Percentiles rank a stretch among this genome's conserved stretches.
These are phyloP conservation scores for Dicyrtoma fusca DNA, from an alignment of 2,888 invertebrate genomes.

Conservation along the genomic window DNA sequence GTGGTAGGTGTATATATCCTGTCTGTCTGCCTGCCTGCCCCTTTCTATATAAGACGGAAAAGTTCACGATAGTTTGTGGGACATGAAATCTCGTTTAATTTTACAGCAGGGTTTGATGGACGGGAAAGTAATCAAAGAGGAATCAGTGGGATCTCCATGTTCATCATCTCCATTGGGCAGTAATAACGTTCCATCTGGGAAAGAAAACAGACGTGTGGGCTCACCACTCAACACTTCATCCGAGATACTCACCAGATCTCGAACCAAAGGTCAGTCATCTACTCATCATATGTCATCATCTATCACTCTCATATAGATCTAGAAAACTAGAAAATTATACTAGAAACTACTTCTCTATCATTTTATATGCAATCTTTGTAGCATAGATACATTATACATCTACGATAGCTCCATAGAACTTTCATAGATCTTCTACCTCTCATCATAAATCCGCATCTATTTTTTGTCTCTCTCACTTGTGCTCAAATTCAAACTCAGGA, in stretches of 20 bases:
- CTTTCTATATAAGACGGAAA: neutral
- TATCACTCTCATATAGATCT: too few species aligned
- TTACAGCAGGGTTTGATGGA: slow-evolving; percentile 56
- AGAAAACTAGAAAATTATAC: too few species aligned
- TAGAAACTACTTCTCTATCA: too few species aligned
- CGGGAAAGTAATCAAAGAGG: slow-evolving; percentile 57
- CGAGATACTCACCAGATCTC: slow-evolving; percentile 56
- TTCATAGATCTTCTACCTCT: too few species aligned
- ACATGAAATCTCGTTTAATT: slow-evolving; percentile 55
- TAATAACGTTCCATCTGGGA: slow-evolving; percentile 49
- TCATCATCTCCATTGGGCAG: slow-evolving; percentile 35
- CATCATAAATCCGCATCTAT: too few species aligned
- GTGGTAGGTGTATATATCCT: too few species aligned
- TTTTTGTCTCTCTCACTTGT: too few species aligned
- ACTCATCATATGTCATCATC: slow-evolving; percentile 24
- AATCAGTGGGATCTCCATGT: slow-evolving; percentile 48
- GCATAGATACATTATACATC: too few species aligned
- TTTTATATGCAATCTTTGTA: too few species aligned
- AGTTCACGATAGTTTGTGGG: slow-evolving; percentile 1
- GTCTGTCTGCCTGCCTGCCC: neutral
- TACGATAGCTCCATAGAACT: too few species aligned
- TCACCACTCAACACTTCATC: slow-evolving; percentile 52
- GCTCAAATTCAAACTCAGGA: too few species aligned
- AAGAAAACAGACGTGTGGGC: slow-evolving; percentile 56
- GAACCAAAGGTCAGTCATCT: slow-evolving; percentile 55